A percentile compares a stretch with the other conserved stretches of the same genome.
These are phyloP conservation scores for Idris sp. DNA, from an alignment of 1,140 invertebrate genomes.

Conservation along the genomic window DNA sequence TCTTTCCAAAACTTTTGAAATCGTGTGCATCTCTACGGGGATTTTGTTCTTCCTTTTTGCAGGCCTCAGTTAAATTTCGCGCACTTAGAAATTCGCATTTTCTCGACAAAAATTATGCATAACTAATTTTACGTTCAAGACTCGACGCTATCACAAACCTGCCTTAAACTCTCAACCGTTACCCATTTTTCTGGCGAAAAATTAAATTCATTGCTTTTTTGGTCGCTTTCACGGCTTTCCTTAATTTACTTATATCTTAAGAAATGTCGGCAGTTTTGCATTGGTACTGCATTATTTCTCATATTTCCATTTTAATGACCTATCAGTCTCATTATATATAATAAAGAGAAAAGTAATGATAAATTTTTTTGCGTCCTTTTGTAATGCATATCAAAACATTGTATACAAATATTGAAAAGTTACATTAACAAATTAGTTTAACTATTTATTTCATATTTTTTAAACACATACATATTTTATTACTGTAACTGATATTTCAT, in stretches of 20 bases:
- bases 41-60: conserved; percentile 33
- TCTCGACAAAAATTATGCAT: conserved; percentile 64
- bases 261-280: conserved; percentile 18
- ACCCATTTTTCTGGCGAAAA: conserved; percentile 52
- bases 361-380: no score
- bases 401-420: no score
- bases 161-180: conserved; percentile 23
- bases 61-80: conserved; percentile 29
- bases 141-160: conserved; percentile 41
- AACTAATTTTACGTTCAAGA: conserved; percentile 64
- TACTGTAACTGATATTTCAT: no score
- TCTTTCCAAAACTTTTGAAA: conserved; percentile 53
- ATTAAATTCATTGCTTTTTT: conserved; percentile 45
- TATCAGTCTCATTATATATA: no score
- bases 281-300: no score
- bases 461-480: no score
- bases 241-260: conserved; percentile 20
- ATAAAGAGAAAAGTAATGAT: no score
- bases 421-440: no score
- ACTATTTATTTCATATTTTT: no score
- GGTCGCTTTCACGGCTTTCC: conserved; percentile 23
- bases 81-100: conserved; percentile 52
- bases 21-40: conserved; percentile 34
- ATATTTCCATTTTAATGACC: no score
- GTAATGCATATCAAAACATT: no score